These are phyloP conservation scores for Propithecus perrieri DNA, from an alignment of 2,797 vertebrate genomes.

Conservation along the genomic window DNA sequence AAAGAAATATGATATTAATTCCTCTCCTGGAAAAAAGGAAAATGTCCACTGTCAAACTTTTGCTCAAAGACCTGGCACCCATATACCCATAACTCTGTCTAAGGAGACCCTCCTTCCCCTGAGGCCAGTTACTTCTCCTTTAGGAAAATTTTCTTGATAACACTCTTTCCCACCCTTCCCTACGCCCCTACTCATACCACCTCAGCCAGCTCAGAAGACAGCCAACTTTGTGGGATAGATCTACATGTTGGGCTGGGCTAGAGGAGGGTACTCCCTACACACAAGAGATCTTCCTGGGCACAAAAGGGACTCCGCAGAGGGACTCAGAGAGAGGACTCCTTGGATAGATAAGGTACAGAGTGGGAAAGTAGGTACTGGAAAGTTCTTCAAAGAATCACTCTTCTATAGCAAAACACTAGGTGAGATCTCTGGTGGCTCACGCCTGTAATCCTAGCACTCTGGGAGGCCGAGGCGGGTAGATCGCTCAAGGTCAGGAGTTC, in stretches of 20 bases:
- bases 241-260: neutral
- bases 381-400: neutral
- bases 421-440: neutral
- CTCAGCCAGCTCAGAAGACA: neutral
- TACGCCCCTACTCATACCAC: neutral
- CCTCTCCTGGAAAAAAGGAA: neutral
- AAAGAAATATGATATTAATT: neutral
- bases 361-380: neutral
- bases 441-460: too few relatives aligned
- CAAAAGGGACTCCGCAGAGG: neutral
- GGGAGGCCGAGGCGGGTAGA: too few relatives aligned
- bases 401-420: neutral
- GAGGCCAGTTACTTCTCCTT: neutral
- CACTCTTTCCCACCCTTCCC: neutral
- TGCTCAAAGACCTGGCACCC: neutral
- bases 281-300: neutral
- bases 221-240: neutral
- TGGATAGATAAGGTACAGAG: neutral
- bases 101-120: neutral
- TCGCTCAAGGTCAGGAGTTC: too few relatives aligned
- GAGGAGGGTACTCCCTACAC: neutral
- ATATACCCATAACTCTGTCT: neutral
- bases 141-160: conserved; percentile 6
- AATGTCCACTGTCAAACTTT: neutral
- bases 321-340: neutral